Base-by-base conservation (phyloP, 2,113 vertebrate species). In the Asarcornis scutulata region DNA sequence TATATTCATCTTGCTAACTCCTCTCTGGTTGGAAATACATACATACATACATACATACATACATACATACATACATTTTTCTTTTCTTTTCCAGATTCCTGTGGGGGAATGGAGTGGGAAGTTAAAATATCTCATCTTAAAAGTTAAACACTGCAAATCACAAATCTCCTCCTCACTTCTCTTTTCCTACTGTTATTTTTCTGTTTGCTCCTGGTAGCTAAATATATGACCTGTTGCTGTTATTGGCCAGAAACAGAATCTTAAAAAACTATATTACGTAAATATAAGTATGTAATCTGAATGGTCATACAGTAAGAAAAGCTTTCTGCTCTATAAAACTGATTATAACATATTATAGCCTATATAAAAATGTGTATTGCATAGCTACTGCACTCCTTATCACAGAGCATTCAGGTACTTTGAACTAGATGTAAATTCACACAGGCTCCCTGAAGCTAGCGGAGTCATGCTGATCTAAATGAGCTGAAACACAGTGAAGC, bases 21-120 rank as follows among this genome's bases (percentile, higher is more conserved):
- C 38, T n/a, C 17, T 83, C 46, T 69, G 9, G 14, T 13, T 90
- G 46, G 32, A 89, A 95, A 40, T 40, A 40, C 5, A 40, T 40
- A 40, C 40, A 40, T 40, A 40, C 40, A 40, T 40, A 40, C 40
- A 40, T 40, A 40, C 38, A 12, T 40, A 36, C 36, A 36, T 36
- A 38, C 38, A 38, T 38, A 38, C 38, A 38, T 38, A 40, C 38
- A 11, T 40, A 40, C 38, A 40, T 40, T 34, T 86, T 31, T 46
- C 67, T 93, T 96, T 90, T 81, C 68, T 95, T 94, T 91, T 88
- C n/a, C 17, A 59, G 34, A 52, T 78, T 52, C 27, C 48, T 34
- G 2, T 55, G 27, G 82, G 48, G 86, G 58, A 91, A 85, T 48
- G 31, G 18, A 46, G 12, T 0, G 2, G 53, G 48, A 87, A 60